Evolutionary conservation across 2,797 vertebrate species (phyloP), one percentile per base, ranked within the genome.

Genomic region (Lemur catta): DNA sequence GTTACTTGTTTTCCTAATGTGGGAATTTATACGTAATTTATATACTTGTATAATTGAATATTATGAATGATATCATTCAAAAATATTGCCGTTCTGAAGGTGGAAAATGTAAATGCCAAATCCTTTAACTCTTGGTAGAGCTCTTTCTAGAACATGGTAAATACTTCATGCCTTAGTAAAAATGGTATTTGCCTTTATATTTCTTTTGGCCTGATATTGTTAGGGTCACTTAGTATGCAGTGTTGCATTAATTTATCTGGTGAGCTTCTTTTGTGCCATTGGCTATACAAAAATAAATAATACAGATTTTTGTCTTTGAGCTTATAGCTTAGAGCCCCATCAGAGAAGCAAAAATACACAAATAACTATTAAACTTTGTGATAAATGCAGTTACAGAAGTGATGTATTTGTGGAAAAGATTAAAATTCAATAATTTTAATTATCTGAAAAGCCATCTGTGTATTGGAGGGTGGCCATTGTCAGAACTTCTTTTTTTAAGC

Each of bases 371-470:
- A 65, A 84, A 65, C 13, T 86, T 76, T 35, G 22, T 41, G 43
- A 28, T 91, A 89, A 76, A 84, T 38, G 35, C 59, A 69, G 63
- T 57, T 63, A 35, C 74, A 75, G 87, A 75, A 74, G 1, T 76
- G 35, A 76, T 50, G 4, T 48, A 13, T 82, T 93, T 92, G 72
- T 22, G 72, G 78, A 72, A 93, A 71, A 52, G 65, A 59, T 38
- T 6, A 63, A 63, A 76, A 12, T 88, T 75, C 43, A 46, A 46
- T 46, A 46, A 46, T 46, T 46, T 46, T 46, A 76, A 14, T 88
- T 75, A 18, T 94, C 71, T 84, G 82, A 90, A 93, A 63, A 71
- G n/a, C 71, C 75, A 69, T 94, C 82, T 95, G 93, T 18, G 26
- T 63, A 33, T 30, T 95, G 92, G 92, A 95, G 71, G 75, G 46